A percentile compares a stretch with the other conserved stretches of the same genome.
phyloP scores from a whole-genome alignment of 2,888 invertebrate genomes.

The Platycheirus albimanus region DNA sequence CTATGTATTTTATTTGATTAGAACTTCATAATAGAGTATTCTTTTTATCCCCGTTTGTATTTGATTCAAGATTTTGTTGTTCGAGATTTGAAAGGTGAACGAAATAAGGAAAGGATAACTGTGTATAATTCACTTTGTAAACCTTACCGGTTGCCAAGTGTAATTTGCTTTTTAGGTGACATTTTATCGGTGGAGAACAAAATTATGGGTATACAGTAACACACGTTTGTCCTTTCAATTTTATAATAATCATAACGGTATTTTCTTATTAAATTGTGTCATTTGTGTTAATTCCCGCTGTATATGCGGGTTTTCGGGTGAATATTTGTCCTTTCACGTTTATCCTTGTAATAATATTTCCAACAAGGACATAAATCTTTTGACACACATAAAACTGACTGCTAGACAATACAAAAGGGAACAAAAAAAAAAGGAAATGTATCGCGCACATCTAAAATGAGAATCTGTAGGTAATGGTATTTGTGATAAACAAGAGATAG shows the following conservation, averaged over 20 bases:
- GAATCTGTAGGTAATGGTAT: conserved; percentile 66
- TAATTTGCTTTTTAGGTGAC: no score
- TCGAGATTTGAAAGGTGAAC: neutral
- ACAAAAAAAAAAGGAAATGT: conserved; percentile 25
- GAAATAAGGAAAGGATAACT: neutral
- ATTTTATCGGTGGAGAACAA: no score
- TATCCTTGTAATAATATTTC: conserved; percentile 67
- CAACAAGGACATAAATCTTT: conserved; percentile 70
- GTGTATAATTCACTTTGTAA: neutral
- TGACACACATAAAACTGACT: conserved; percentile 67
- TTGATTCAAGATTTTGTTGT: no score
- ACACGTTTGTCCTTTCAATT: conserved; percentile 34
- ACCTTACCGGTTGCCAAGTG: no score
- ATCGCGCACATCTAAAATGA: conserved; percentile 66
- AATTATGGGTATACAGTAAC: neutral
- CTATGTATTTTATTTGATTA: neutral
- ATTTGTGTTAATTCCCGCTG: conserved; percentile 1
- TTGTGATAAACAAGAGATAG: conserved; percentile 52
- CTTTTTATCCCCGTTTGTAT: no score
- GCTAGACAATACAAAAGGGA: conserved; percentile 62
- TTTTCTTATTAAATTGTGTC: conserved; percentile 8
- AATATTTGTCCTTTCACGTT: conserved; percentile 26
- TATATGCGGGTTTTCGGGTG: conserved; percentile 6
- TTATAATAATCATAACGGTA: conserved; percentile 37
- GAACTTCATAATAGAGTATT: no score